These are phyloP conservation scores for Polylopha cassiicola DNA, from an alignment of 2,888 invertebrate genomes.

Conservation along the genomic window DNA sequence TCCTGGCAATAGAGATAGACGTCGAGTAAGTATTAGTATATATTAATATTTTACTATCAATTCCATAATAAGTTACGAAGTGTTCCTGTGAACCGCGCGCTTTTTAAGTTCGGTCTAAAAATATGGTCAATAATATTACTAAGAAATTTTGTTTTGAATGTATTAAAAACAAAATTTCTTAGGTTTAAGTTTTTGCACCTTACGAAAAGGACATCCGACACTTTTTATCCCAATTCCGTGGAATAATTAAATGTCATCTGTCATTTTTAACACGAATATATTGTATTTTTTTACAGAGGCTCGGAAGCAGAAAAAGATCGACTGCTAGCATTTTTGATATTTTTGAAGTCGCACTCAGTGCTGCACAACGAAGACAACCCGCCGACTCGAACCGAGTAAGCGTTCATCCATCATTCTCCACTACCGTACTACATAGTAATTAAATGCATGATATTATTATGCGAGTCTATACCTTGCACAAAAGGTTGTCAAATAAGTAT, in stretches of 20 bases:
- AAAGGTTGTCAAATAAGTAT: conserved; percentile 36
- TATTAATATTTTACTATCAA: neutral
- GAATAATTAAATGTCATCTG: no score
- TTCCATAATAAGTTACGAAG: no score
- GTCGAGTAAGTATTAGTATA: conserved; percentile 49
- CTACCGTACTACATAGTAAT: conserved; percentile 6
- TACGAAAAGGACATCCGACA: no score
- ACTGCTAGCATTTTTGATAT: conserved; percentile 56
- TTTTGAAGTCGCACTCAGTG: conserved; percentile 44
- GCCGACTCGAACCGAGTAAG: conserved; percentile 41
- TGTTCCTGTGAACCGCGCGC: no score
- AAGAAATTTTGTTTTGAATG: no score
- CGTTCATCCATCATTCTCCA: conserved; percentile 8
- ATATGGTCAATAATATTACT: no score
- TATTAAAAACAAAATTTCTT: no score
- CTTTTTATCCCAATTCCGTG: no score
- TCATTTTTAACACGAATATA: no score
- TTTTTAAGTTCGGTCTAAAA: no score
- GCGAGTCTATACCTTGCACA: no score
- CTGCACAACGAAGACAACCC: conserved; percentile 39
- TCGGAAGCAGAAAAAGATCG: conserved; percentile 52
- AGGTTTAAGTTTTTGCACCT: no score
- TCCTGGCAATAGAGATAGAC: conserved; percentile 63
- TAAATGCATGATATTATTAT: conserved; percentile 20
- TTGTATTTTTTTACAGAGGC: conserved; percentile 36